phyloP scores from a whole-genome alignment of 2,113 vertebrate genomes.

The Ornithorhynchus anatinus region DNA sequence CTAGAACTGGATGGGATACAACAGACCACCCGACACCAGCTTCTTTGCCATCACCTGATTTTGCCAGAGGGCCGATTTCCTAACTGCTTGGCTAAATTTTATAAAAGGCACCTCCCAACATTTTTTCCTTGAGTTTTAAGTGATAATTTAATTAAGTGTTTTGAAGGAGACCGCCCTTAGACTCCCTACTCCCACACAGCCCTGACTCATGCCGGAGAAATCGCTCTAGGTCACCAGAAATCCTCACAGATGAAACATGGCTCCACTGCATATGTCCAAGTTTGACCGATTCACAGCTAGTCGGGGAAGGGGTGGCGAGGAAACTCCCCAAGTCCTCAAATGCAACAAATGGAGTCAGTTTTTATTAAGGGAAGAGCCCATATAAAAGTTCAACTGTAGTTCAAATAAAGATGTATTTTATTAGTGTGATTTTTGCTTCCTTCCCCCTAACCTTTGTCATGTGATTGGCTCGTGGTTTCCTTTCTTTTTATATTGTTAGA shows the following conservation, averaged over 20 bases:
- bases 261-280: constrained; percentile 7
- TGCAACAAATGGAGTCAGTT: constrained; percentile 24
- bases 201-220: not conserved
- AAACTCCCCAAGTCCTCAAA: constrained; percentile 15
- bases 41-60: not conserved
- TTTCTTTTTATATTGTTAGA: constrained; percentile 60
- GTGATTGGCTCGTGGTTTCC: constrained; percentile 46
- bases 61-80: not conserved
- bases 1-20: not conserved
- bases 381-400: constrained; percentile 51
- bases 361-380: constrained; percentile 46
- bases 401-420: constrained; percentile 62
- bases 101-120: rapidly evolving
- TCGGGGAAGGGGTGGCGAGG: constrained; percentile 14
- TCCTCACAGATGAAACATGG: not conserved
- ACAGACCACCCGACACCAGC: not conserved
- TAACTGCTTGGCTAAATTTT: not conserved
- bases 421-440: constrained; percentile 55
- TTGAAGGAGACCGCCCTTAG: not conserved
- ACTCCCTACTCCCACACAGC: not conserved
- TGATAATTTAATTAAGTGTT: not conserved
- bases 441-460: constrained; percentile 31
- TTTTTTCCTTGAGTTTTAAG: not conserved
- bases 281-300: constrained; percentile 1
- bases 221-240: not conserved